These are phyloP conservation scores for Glyphotaelius pellucidus DNA, from an alignment of 2,888 invertebrate genomes.

Conservation along the genomic window DNA sequence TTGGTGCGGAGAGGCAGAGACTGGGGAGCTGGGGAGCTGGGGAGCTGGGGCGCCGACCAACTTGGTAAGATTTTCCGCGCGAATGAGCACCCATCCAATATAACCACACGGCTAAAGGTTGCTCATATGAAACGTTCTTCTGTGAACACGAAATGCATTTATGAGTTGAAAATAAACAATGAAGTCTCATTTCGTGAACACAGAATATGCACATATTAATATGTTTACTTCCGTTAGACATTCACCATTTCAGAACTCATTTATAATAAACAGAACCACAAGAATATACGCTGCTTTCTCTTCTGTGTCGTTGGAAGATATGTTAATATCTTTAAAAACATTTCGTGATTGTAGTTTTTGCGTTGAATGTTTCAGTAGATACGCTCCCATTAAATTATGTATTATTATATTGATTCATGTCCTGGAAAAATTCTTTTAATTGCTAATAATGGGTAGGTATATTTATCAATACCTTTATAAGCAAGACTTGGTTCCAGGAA, in stretches of 20 bases:
- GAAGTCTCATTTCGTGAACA: constrained; percentile 11
- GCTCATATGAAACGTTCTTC: constrained; percentile 35
- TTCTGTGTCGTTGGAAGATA: no score
- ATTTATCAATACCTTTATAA: neutral
- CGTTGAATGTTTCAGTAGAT: neutral
- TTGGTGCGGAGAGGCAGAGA: neutral
- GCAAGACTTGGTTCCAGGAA: neutral
- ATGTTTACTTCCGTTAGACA: neutral
- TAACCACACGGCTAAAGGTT: constrained; percentile 23
- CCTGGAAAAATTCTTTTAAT: neutral
- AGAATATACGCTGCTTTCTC: neutral
- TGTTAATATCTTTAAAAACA: neutral
- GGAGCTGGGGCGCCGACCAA: neutral
- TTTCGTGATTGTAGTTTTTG: neutral
- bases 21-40: neutral
- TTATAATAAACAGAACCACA: neutral
- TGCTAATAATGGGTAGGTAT: neutral
- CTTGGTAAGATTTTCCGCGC: constrained; percentile 16
- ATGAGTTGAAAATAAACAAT: constrained; percentile 34
- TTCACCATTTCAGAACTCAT: neutral
- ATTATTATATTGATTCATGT: neutral
- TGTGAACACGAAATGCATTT: constrained; percentile 25
- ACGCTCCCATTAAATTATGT: neutral
- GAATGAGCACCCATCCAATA: constrained; percentile 17
- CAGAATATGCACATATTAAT: neutral